A percentile compares a stretch with the other conserved stretches of the same genome.
These are phyloP conservation scores for Alosa sapidissima DNA, from an alignment of 2,797 vertebrate genomes.

Conservation along the genomic window DNA sequence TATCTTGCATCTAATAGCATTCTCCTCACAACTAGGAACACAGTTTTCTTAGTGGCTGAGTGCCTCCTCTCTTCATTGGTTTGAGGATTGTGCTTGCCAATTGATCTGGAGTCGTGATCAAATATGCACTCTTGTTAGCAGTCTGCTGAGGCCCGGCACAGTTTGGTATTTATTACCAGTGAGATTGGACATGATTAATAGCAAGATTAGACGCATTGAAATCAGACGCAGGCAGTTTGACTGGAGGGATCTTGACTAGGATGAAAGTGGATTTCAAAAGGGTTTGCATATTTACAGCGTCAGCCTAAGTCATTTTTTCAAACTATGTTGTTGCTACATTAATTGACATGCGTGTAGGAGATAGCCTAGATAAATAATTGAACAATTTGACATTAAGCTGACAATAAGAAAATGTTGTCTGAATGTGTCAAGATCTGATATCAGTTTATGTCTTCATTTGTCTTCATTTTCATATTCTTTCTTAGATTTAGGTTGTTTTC, in stretches of 20 bases:
- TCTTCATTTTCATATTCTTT: not conserved
- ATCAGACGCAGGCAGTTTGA: not conserved
- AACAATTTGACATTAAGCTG: not conserved
- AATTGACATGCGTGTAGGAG: not conserved
- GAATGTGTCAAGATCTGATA: not conserved
- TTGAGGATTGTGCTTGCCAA: not conserved
- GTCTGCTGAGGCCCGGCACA: not conserved
- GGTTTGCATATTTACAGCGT: not conserved
- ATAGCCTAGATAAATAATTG: not conserved
- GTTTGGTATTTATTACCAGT: not conserved
- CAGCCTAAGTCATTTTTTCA: not conserved
- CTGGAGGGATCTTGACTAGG: not conserved
- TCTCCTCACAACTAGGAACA: not conserved
- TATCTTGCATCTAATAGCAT: not conserved
- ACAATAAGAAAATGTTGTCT: not conserved
- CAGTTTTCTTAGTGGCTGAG: not conserved
- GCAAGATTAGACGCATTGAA: not conserved
- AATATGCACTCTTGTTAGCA: not conserved
- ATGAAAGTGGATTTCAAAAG: slow-evolving; percentile 12
- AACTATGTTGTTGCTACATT: not conserved
- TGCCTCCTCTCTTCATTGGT: slow-evolving; percentile 3
- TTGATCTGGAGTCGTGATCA: not conserved
- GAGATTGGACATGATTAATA: slow-evolving; percentile 7
- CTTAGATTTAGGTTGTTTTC: too few species aligned
- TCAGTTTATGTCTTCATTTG: not conserved